Evolutionary conservation across 2,888 invertebrate genomes (phyloP).

Genomic region (Heliconius aoede): DNA sequence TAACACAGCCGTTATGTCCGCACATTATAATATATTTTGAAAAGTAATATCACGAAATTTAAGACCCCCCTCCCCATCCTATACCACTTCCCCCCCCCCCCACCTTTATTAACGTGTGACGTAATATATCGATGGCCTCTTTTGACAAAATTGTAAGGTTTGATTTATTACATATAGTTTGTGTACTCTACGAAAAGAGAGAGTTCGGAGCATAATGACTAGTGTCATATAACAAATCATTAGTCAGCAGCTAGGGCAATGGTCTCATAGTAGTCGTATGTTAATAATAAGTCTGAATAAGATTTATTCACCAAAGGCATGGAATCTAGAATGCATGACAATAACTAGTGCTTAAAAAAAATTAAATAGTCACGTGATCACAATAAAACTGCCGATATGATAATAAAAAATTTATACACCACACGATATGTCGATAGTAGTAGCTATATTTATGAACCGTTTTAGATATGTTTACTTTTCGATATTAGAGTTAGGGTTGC

Average conservation of each 20-base stretch:
- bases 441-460: slow-evolving; percentile 50
- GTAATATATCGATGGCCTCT: background rate
- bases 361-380: slow-evolving; percentile 48
- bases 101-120: background rate
- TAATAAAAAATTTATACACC: slow-evolving; percentile 25
- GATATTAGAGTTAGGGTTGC: slow-evolving; percentile 17
- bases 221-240: slow-evolving; percentile 1
- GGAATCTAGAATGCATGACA: slow-evolving; percentile 77
- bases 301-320: slow-evolving; percentile 44
- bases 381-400: slow-evolving; percentile 27
- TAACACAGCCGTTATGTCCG: too few species aligned
- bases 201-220: slow-evolving; percentile 16
- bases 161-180: background rate
- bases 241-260: slow-evolving; percentile 55
- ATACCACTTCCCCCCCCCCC: background rate
- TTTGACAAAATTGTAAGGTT: background rate
- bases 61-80: too few species aligned
- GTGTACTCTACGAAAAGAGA: slow-evolving; percentile 13
- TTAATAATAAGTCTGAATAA: slow-evolving; percentile 40
- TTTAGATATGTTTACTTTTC: slow-evolving; percentile 41
- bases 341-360: slow-evolving; percentile 72
- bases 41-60: too few species aligned
- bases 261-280: slow-evolving; percentile 67
- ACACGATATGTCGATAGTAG: slow-evolving; percentile 51
- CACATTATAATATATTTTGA: too few species aligned